These are phyloP conservation scores for Tortricodes alternella DNA, from an alignment of 2,888 invertebrate species.

Conservation along the genomic window DNA sequence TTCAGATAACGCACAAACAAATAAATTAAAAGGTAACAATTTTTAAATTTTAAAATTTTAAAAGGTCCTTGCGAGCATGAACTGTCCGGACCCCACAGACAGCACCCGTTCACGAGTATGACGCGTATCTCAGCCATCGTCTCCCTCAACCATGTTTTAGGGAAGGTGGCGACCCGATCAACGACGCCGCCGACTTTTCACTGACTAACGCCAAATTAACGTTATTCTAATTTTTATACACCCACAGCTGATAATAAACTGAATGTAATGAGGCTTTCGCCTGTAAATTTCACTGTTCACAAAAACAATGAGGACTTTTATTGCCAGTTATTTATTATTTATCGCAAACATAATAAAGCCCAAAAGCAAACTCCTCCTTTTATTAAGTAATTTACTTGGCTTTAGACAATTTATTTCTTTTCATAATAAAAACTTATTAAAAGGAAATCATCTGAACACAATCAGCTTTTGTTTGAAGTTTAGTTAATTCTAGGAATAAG, in stretches of 20 bases:
- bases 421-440: slow-evolving; percentile 4
- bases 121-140: no score
- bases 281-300: neutral
- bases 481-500: no score
- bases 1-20: no score
- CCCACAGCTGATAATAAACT: neutral
- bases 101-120: no score
- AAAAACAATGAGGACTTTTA: slow-evolving; percentile 20
- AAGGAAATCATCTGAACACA: neutral
- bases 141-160: no score
- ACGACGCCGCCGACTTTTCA: no score
- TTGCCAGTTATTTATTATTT: slow-evolving; percentile 37
- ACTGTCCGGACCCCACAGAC: no score
- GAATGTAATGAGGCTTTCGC: neutral
- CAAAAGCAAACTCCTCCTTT: slow-evolving; percentile 23
- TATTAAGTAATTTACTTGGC: slow-evolving; percentile 15
- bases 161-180: no score
- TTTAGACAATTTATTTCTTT: slow-evolving; percentile 2
- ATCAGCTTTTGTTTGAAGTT: neutral
- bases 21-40: no score
- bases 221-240: neutral
- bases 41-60: no score
- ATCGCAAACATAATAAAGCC: slow-evolving; percentile 36
- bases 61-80: no score
- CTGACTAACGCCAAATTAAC: no score